Conservation (phyloP, 2,113 vertebrate species). For the Phocoena sinus region DNA sequence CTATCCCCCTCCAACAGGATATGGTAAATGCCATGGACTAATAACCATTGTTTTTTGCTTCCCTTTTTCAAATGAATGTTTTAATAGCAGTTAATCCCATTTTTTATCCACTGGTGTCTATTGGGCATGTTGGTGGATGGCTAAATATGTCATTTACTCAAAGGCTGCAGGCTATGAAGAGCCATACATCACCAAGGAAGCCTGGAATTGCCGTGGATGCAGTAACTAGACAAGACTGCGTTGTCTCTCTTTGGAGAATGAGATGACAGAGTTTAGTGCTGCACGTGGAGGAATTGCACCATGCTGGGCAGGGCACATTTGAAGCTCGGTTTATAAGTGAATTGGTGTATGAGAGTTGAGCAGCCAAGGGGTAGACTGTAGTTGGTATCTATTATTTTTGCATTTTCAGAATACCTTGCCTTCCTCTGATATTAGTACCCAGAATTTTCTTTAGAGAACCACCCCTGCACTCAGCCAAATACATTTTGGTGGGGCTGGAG, state of each 20-base stretch:
- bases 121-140: neutral
- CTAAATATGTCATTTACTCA: neutral
- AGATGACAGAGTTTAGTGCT: neutral
- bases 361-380: neutral
- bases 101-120: neutral
- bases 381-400: neutral
- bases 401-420: neutral
- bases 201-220: neutral
- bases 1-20: neutral
- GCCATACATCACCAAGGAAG: neutral
- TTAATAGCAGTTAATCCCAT: neutral
- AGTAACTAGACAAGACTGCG: neutral
- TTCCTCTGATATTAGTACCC: neutral
- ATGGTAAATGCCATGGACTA: neutral
- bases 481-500: neutral
- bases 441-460: neutral
- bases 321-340: neutral
- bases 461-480: neutral
- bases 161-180: neutral
- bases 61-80: neutral
- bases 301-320: neutral
- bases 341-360: neutral
- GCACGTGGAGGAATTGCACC: neutral
- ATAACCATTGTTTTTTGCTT: neutral
- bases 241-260: neutral